These are phyloP conservation scores for Drosophila pectinifera DNA, from an alignment of 1,140 invertebrate species.

Conservation along the genomic window DNA sequence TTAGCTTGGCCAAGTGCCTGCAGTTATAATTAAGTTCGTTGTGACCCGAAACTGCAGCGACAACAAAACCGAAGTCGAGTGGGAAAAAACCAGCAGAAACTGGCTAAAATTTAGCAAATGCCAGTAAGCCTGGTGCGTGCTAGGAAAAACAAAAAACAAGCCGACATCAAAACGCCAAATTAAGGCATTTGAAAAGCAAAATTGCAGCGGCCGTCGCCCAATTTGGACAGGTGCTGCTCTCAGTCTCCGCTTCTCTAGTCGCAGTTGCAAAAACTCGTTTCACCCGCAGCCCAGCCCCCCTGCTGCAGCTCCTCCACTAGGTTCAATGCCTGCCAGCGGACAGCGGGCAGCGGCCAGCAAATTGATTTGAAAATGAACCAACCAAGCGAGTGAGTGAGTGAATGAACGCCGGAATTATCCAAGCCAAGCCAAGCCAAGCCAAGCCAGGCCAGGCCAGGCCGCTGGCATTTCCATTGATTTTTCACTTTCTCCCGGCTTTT, in stretches of 20 bases:
- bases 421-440: slow-evolving; percentile 19
- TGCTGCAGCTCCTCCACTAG: slow-evolving; percentile 17
- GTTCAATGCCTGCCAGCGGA: slow-evolving; percentile 63
- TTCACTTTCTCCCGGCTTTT: slow-evolving; percentile 69
- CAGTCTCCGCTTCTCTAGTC: slow-evolving; percentile 15
- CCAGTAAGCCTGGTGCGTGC: slow-evolving; percentile 46
- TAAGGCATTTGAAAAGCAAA: slow-evolving; percentile 52
- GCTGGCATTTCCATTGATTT: slow-evolving; percentile 57
- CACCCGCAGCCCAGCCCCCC: not conserved
- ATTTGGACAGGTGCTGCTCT: slow-evolving; percentile 57
- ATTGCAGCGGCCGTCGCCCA: slow-evolving; percentile 41
- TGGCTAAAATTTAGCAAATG: slow-evolving; percentile 15
- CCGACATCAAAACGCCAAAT: slow-evolving; percentile 54
- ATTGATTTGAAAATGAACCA: slow-evolving; percentile 64
- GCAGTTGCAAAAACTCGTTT: slow-evolving; percentile 63
- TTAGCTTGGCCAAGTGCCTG: slow-evolving; percentile 47
- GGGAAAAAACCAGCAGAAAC: not conserved
- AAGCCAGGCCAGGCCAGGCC: not conserved
- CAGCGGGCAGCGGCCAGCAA: slow-evolving; percentile 35
- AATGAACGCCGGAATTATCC: slow-evolving; percentile 36
- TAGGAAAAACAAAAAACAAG: not conserved
- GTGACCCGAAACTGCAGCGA: slow-evolving; percentile 20
- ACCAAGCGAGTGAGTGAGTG: slow-evolving; percentile 25
- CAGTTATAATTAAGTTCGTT: slow-evolving; percentile 44
- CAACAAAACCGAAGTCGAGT: slow-evolving; percentile 11